phyloP scores from a whole-genome alignment of 2,888 invertebrate genomes.

The Eristalis tenax region DNA sequence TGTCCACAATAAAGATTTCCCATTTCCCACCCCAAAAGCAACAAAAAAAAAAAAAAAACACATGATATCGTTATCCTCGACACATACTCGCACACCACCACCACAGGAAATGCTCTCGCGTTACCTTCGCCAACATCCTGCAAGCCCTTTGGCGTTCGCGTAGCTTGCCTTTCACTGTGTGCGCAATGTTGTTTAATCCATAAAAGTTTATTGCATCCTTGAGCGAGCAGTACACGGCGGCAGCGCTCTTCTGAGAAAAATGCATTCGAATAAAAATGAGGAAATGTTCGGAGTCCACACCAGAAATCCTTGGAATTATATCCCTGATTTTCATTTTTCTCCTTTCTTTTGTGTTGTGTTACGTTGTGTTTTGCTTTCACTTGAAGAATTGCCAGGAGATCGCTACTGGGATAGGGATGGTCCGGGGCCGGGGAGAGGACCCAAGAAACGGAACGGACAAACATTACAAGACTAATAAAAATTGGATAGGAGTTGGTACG shows the following conservation, averaged over 20 bases:
- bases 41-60: neutral
- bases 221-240: slow-evolving; percentile 4
- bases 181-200: slow-evolving; percentile 48
- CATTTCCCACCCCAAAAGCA: neutral
- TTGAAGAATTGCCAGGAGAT: neutral
- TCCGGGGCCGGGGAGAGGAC: neutral
- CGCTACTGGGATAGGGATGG: neutral
- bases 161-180: neutral
- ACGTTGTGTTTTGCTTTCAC: neutral
- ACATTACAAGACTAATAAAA: slow-evolving; percentile 41
- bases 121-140: neutral
- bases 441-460: slow-evolving; percentile 35
- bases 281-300: slow-evolving; percentile 21
- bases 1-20: slow-evolving; percentile 55
- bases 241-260: slow-evolving; percentile 13
- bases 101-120: slow-evolving; percentile 32
- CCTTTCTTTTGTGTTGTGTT: neutral
- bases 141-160: neutral
- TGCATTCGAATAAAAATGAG: slow-evolving; percentile 50
- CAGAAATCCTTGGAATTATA: slow-evolving; percentile 54
- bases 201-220: slow-evolving; percentile 61
- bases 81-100: neutral
- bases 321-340: slow-evolving; percentile 24
- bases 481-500: neutral
- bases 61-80: slow-evolving; percentile 37